Evolutionary conservation across 2,113 vertebrate species (phyloP).

Genomic region (Myodes glareolus): DNA sequence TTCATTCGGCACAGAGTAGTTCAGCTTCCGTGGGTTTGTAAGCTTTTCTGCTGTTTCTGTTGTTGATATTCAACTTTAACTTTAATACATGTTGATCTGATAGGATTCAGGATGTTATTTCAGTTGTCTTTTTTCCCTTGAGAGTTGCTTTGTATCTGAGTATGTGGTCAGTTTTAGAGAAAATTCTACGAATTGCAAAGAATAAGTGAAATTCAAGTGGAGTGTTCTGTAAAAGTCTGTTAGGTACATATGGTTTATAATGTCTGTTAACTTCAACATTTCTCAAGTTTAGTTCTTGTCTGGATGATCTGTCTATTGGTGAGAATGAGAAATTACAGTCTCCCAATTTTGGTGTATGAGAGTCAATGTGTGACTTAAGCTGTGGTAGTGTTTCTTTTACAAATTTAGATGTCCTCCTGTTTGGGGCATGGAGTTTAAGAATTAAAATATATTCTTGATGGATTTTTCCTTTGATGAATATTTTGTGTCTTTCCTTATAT

Average conservation of each 20-base stretch:
- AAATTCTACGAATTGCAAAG: neutral
- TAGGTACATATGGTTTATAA: neutral
- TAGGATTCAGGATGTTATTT: neutral
- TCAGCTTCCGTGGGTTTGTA: neutral
- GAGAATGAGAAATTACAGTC: neutral
- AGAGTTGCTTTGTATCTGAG: neutral
- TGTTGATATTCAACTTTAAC: neutral
- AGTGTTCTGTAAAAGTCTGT: neutral
- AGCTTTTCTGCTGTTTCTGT: neutral
- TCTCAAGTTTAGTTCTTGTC: neutral
- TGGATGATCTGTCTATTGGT: neutral
- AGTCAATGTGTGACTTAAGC: neutral
- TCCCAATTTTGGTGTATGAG: neutral
- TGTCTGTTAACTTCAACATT: neutral
- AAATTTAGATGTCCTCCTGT: neutral
- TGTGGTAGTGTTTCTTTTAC: neutral
- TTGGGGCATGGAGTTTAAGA: neutral
- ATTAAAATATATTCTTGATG: neutral
- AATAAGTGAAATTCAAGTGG: neutral
- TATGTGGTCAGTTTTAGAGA: neutral
- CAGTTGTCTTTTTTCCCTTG: neutral
- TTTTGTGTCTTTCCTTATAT: neutral
- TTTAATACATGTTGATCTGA: neutral
- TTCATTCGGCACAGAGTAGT: neutral
- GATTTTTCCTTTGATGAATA: neutral